A percentile compares a stretch with the other conserved stretches of the same genome.
Conservation (phyloP, 2,888 invertebrate genomes). For the Axea sp. region DNA sequence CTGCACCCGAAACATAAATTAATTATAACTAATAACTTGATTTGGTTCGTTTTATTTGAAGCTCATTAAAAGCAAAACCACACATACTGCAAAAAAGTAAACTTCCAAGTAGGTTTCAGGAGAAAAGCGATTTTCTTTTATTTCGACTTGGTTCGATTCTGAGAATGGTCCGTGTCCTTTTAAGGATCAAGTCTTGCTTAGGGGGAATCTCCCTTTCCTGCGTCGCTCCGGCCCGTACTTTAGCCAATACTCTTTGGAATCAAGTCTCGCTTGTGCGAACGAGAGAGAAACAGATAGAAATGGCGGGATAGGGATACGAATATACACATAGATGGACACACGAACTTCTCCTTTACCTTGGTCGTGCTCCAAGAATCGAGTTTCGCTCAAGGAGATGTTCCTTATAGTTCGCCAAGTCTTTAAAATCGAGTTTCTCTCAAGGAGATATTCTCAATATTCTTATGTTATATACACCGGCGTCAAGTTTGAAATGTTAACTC, state of each 20-base stretch:
- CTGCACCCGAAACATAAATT: too few species aligned
- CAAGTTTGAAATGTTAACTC: constrained; percentile 60
- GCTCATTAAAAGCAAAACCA: constrained; percentile 12
- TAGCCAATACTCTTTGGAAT: constrained; percentile 54
- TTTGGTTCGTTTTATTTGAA: too few species aligned
- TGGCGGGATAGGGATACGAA: constrained; percentile 22
- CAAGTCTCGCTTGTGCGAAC: constrained; percentile 50
- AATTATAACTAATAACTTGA: too few species aligned
- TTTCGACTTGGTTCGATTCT: constrained; percentile 25
- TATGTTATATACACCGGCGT: constrained; percentile 59
- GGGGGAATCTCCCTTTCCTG: constrained; percentile 17
- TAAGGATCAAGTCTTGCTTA: constrained; percentile 47
- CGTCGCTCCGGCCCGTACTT: constrained; percentile 37
- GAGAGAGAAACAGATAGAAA: constrained; percentile 43
- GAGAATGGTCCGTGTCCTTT: constrained; percentile 37
- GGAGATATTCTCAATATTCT: constrained; percentile 64
- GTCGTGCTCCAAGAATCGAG: constrained; percentile 64
- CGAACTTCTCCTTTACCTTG: constrained; percentile 61
- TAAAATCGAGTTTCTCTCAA: constrained; percentile 63
- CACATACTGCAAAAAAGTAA: constrained; percentile 9
- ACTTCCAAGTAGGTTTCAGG: constrained; percentile 9
- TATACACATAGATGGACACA: constrained; percentile 24
- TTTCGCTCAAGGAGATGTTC: constrained; percentile 63
- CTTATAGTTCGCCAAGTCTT: constrained; percentile 64
- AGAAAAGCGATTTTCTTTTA: constrained; percentile 19